Percentiles rank a stretch among this genome's conserved stretches.
These are phyloP conservation scores for Vimba vimba DNA, from an alignment of 2,113 vertebrate genomes.

Conservation along the genomic window DNA sequence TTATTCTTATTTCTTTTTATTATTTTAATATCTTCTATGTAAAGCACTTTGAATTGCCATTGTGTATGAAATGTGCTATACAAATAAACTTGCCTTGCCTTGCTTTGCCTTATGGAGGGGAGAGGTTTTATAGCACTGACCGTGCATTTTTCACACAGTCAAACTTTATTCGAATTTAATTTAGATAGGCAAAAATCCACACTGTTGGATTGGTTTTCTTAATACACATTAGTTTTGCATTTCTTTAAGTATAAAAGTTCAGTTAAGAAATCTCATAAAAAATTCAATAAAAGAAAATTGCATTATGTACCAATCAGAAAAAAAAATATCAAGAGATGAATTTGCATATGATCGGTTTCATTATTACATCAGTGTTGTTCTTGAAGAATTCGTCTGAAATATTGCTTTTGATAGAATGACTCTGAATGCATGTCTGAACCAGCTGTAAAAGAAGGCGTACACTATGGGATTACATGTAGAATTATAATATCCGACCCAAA, in stretches of 20 bases:
- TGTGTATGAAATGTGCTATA: no score
- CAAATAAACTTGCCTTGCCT: no score
- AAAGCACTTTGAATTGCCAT: no score
- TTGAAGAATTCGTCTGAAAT: constrained; percentile 75
- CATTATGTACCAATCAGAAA: neutral
- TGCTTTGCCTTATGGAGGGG: neutral
- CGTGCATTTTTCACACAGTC: no score
- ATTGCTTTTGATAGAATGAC: constrained; percentile 78
- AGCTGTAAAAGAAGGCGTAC: constrained; percentile 84
- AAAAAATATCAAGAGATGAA: neutral
- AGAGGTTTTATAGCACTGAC: neutral
- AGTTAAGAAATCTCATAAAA: neutral
- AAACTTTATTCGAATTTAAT: neutral
- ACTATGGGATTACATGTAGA: constrained; percentile 83
- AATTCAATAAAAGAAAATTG: neutral
- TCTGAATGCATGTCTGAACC: constrained; percentile 83
- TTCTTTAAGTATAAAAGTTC: neutral
- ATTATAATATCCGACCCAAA: constrained; percentile 86
- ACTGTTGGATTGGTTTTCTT: neutral
- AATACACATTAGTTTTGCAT: neutral
- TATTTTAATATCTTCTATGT: no score
- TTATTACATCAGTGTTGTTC: constrained; percentile 30
- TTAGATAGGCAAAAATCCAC: no score
- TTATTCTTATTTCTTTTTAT: no score
- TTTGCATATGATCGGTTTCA: neutral